Percentiles rank a stretch among this genome's conserved stretches.
phyloP scores from a whole-genome alignment of 2,797 vertebrate genomes.

The Pteronotus mesoamericanus region DNA sequence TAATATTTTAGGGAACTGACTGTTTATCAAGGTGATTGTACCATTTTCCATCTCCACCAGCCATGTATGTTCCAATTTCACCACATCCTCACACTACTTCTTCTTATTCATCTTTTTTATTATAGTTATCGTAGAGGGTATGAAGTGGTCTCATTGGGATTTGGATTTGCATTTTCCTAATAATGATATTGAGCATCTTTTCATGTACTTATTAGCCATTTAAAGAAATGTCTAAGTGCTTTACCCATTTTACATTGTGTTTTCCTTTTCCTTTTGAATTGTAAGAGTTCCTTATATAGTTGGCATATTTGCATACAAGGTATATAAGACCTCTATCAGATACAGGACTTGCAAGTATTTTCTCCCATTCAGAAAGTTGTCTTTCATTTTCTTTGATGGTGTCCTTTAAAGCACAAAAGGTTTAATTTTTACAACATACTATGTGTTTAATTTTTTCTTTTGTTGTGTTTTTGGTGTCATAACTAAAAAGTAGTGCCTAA shows the following conservation, averaged over 20 bases:
- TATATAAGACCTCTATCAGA: neutral
- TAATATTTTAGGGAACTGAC: neutral
- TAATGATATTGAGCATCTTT: neutral
- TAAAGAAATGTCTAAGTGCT: neutral
- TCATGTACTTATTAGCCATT: neutral
- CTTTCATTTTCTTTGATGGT: neutral
- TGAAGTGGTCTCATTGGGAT: neutral
- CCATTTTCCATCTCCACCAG: neutral
- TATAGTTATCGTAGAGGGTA: neutral
- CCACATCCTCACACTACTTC: neutral
- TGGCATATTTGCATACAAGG: neutral
- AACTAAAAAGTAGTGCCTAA: neutral
- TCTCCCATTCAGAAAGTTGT: neutral
- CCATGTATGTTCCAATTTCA: neutral
- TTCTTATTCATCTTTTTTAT: neutral
- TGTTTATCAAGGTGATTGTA: neutral
- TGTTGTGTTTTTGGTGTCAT: neutral
- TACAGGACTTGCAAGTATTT: neutral
- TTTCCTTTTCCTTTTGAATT: constrained; percentile 5
- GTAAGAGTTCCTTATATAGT: neutral
- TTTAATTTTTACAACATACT: neutral
- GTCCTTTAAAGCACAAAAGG: neutral
- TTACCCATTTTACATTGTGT: neutral
- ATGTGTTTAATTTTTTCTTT: neutral
- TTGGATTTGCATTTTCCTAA: neutral